These are phyloP conservation scores for Conus betulinus DNA, from an alignment of 1,140 invertebrate genomes.

Conservation along the genomic window DNA sequence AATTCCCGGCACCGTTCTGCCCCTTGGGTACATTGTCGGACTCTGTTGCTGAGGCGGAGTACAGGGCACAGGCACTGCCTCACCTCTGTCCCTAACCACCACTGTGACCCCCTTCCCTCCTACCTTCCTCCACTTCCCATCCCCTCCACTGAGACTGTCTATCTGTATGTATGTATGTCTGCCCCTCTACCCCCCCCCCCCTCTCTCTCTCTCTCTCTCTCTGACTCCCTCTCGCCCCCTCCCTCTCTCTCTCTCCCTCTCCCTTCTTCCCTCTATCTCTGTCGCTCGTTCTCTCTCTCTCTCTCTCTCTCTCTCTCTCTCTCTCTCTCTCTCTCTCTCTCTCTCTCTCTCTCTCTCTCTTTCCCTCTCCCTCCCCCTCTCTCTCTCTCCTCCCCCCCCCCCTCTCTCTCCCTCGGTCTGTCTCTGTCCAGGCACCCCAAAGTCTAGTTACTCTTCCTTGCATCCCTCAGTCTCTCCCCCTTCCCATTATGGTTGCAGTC, in stretches of 20 bases:
- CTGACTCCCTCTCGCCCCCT: neutral
- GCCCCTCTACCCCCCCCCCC: neutral
- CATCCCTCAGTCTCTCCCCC: neutral
- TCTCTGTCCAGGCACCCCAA: neutral
- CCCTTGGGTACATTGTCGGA: too few species aligned
- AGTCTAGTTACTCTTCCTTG: neutral
- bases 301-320: neutral
- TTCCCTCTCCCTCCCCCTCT: neutral
- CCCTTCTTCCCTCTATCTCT: neutral
- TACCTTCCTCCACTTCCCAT: neutral
- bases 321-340: neutral
- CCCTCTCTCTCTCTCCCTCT: neutral
- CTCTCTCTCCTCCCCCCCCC: neutral
- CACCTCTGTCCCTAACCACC: too few species aligned
- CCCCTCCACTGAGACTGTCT: neutral
- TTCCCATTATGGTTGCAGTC: too few species aligned
- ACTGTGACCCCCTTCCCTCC: too few species aligned
- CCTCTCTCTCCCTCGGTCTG: neutral
- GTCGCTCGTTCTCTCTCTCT: neutral
- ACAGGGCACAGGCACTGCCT: too few species aligned
- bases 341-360: neutral
- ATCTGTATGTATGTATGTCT: neutral
- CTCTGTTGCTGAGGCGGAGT: too few species aligned
- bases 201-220: neutral
- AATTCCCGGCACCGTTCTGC: too few species aligned